A percentile compares a stretch with the other conserved stretches of the same genome.
Conservation (phyloP, 1,140 invertebrate species). For the Pseudomyrmex flavicornis region DNA sequence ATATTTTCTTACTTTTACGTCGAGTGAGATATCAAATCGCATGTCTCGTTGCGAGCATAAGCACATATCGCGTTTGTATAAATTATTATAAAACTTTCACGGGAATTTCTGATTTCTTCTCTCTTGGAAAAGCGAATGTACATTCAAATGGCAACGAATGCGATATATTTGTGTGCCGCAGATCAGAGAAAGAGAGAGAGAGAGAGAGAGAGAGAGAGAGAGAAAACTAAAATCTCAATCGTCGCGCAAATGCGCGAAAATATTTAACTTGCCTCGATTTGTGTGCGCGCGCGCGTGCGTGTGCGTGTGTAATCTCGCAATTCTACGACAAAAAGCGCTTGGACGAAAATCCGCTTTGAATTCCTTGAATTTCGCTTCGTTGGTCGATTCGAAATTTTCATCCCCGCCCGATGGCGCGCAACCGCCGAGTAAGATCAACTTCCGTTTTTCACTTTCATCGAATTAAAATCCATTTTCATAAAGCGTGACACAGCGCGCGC, state of each 20-base stretch:
- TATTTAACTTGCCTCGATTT: slow-evolving; percentile 5
- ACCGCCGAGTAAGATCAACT: slow-evolving; percentile 53
- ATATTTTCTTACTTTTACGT: not conserved
- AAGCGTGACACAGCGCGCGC: slow-evolving; percentile 34
- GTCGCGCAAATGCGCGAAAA: slow-evolving; percentile 14
- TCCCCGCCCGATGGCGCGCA: slow-evolving; percentile 16
- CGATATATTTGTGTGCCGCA: not conserved
- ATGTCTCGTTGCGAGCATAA: too few species aligned
- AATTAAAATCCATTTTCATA: slow-evolving; percentile 72
- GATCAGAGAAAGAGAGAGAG: too few species aligned
- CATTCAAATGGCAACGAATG: not conserved
- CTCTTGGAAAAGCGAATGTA: not conserved
- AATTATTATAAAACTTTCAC: not conserved
- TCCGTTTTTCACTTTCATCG: slow-evolving; percentile 65
- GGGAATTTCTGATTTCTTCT: not conserved
- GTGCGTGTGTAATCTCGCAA: slow-evolving; percentile 1
- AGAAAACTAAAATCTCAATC: not conserved
- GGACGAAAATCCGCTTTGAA: not conserved
- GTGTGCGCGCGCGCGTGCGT: too few species aligned
- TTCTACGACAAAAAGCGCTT: not conserved
- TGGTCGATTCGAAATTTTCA: slow-evolving; percentile 51
- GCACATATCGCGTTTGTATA: too few species aligned
- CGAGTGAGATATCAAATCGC: not conserved
- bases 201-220: too few species aligned
- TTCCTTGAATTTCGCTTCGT: not conserved